phyloP scores from a whole-genome alignment of 2,113 vertebrate genomes.

The Tamias sibiricus region DNA sequence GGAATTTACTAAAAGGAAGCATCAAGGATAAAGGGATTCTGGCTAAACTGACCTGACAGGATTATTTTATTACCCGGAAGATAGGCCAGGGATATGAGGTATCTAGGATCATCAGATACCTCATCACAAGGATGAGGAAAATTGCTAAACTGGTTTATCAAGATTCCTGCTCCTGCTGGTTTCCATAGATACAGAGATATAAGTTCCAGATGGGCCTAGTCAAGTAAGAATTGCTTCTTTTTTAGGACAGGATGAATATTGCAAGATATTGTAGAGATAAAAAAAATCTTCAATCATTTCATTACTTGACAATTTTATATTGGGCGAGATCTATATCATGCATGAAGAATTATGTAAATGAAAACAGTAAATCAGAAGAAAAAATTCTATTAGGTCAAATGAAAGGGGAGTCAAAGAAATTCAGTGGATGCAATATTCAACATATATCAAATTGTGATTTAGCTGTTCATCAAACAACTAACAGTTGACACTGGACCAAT shows the following conservation, averaged over 20 bases:
- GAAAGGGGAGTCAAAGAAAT: neutral
- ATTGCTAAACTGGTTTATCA: no score
- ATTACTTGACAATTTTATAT: neutral
- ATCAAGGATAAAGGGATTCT: neutral
- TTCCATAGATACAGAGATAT: no score
- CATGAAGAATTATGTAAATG: neutral
- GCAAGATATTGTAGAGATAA: neutral
- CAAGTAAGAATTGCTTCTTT: neutral
- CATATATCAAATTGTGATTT: neutral
- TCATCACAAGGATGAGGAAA: neutral
- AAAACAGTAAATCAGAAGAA: neutral
- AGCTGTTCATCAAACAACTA: neutral
- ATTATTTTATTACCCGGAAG: neutral
- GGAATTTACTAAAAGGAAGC: neutral
- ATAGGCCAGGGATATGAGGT: neutral
- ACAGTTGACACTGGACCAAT: neutral
- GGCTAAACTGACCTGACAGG: neutral
- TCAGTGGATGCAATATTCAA: neutral
- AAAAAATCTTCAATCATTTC: neutral
- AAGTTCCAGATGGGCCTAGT: neutral
- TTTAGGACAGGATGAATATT: neutral
- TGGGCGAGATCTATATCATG: neutral
- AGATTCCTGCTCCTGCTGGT: neutral
- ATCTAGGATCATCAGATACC: neutral
- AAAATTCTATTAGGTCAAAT: neutral